phyloP scores from a whole-genome alignment of 2,113 vertebrate genomes.

The Lagopus muta region DNA sequence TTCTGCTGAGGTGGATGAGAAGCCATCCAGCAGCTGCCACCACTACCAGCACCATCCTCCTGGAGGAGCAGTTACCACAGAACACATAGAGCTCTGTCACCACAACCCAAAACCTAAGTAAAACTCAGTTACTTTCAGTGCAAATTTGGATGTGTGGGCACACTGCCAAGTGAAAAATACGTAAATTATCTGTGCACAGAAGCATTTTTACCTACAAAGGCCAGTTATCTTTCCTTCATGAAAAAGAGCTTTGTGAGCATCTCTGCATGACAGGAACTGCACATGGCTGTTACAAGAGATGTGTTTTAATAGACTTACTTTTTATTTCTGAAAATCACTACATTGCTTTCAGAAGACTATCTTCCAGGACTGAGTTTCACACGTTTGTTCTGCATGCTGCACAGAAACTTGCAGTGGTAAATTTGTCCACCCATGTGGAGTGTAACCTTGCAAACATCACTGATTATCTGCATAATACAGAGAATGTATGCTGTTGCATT shows the following conservation, averaged over 20 bases:
- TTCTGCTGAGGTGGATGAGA: not conserved
- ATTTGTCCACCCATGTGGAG: not conserved
- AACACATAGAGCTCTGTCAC: accelerated
- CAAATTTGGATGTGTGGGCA: not conserved
- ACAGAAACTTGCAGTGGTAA: not conserved
- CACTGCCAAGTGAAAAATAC: not conserved
- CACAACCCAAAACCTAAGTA: not conserved
- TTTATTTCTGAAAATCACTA: not conserved
- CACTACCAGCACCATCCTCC: accelerated
- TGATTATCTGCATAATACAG: not conserved
- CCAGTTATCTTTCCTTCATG: not conserved
- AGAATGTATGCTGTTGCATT: not conserved
- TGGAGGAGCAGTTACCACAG: not conserved
- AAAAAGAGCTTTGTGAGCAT: not conserved
- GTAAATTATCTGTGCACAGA: not conserved
- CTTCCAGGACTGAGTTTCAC: not conserved
- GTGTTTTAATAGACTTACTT: not conserved
- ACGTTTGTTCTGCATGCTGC: not conserved
- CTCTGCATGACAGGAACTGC: not conserved
- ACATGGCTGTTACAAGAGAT: not conserved
- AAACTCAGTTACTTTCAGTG: not conserved
- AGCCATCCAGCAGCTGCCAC: not conserved
- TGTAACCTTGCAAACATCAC: not conserved
- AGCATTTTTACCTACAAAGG: not conserved
- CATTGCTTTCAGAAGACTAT: not conserved